Evolutionary conservation across 2,113 vertebrate species (phyloP).

Genomic region (Oreochromis aureus): DNA sequence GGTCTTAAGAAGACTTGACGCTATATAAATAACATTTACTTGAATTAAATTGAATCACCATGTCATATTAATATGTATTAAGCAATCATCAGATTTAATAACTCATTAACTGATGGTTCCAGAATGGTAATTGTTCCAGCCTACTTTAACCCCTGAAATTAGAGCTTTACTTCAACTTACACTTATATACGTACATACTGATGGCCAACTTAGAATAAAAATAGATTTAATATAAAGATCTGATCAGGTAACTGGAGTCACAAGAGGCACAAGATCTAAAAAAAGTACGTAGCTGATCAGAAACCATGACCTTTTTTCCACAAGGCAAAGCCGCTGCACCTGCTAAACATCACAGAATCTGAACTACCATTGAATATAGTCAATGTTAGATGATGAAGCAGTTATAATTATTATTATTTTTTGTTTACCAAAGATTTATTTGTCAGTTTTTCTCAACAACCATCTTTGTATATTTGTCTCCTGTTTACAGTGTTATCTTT

Average conservation of each 20-base stretch:
- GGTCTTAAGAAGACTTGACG: fast-evolving
- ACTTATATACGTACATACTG: neutral
- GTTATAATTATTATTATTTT: neutral
- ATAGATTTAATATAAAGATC: neutral
- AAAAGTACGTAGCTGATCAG: neutral
- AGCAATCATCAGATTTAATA: neutral
- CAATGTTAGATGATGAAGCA: neutral
- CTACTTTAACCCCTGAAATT: neutral
- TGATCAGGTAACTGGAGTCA: neutral
- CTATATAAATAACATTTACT: neutral
- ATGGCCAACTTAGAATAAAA: neutral
- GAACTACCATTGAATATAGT: neutral
- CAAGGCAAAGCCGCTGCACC: neutral
- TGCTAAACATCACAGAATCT: neutral
- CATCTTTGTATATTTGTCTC: neutral
- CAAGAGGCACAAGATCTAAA: neutral
- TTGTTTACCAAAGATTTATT: neutral
- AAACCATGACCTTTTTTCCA: neutral
- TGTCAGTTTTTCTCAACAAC: fast-evolving
- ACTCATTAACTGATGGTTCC: neutral
- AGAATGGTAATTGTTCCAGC: neutral
- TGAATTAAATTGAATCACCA: neutral
- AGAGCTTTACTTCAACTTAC: neutral
- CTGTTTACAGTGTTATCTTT: neutral
- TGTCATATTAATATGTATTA: neutral